phyloP scores from a whole-genome alignment of 1,140 invertebrate species.

The Phthorimaea operculella region DNA sequence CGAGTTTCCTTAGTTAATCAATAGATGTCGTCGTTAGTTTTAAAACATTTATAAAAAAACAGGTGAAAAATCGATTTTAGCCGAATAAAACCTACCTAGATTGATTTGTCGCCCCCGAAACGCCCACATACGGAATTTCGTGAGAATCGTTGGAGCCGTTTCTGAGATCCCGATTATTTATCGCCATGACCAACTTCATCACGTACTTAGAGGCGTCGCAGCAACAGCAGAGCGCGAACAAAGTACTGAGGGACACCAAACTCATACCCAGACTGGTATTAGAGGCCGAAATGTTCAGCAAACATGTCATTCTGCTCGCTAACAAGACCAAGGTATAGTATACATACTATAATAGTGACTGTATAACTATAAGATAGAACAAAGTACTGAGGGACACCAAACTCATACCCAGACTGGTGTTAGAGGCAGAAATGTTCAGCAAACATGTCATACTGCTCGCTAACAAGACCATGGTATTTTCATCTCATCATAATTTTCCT shows the following conservation, averaged over 20 bases:
- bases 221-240: constrained; percentile 35
- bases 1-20: too few relatives aligned
- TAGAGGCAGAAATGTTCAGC: constrained; percentile 71
- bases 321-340: constrained; percentile 67
- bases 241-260: constrained; percentile 69
- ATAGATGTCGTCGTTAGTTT: too few relatives aligned
- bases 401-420: constrained; percentile 70
- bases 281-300: constrained; percentile 71
- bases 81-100: too few relatives aligned
- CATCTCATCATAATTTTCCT: too few relatives aligned
- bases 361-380: too few relatives aligned
- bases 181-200: constrained; percentile 68
- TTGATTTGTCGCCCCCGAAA: too few relatives aligned
- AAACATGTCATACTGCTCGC: constrained; percentile 68
- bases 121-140: too few relatives aligned
- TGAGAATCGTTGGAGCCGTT: too few relatives aligned
- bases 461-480: constrained; percentile 70
- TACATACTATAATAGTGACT: too few relatives aligned
- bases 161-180: too few relatives aligned
- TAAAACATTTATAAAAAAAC: too few relatives aligned
- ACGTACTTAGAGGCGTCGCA: constrained; percentile 60
- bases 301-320: constrained; percentile 66
- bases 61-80: too few relatives aligned
- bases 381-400: constrained; percentile 70
- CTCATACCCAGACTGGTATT: constrained; percentile 70